Conservation (phyloP, 1,140 invertebrate genomes). For the Battus philenor region DNA sequence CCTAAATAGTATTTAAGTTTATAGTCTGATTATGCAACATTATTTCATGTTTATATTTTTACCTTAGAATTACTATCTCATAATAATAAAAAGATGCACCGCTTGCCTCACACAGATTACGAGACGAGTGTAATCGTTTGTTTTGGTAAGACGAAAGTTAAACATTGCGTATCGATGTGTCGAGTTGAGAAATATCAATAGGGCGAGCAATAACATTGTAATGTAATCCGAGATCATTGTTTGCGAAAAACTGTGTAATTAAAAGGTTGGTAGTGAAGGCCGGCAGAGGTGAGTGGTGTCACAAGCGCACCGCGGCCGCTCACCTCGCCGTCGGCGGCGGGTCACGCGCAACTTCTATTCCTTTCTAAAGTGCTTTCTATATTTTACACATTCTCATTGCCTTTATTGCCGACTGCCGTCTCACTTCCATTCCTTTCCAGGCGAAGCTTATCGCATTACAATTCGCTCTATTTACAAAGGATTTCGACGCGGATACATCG, state of each 20-base stretch:
- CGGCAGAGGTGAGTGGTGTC: conserved; percentile 58
- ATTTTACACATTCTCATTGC: conserved; percentile 46
- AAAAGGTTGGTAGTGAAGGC: conserved; percentile 67
- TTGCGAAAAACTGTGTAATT: conserved; percentile 43
- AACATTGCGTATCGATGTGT: conserved; percentile 10
- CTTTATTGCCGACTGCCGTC: conserved; percentile 29
- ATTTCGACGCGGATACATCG: conserved; percentile 30
- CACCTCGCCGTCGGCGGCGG: conserved; percentile 57
- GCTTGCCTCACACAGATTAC: neutral
- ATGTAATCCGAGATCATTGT: conserved; percentile 3
- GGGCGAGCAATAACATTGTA: conserved; percentile 7
- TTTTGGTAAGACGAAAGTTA: conserved; percentile 7
- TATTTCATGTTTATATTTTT: too few species aligned
- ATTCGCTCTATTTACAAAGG: conserved; percentile 20
- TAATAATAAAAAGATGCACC: neutral
- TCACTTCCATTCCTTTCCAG: conserved; percentile 45
- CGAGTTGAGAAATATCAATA: conserved; percentile 10
- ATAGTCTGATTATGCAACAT: too few species aligned
- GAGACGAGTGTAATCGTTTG: conserved; percentile 7
- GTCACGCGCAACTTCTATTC: conserved; percentile 64
- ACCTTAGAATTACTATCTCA: too few species aligned
- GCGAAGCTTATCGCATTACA: conserved; percentile 34
- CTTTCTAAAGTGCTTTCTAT: conserved; percentile 74
- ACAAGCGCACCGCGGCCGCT: conserved; percentile 54
- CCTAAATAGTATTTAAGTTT: conserved; percentile 53